Percentiles rank a stretch among this genome's conserved stretches.
phyloP scores from a whole-genome alignment of 2,113 vertebrate genomes.

The Cariama cristata region DNA sequence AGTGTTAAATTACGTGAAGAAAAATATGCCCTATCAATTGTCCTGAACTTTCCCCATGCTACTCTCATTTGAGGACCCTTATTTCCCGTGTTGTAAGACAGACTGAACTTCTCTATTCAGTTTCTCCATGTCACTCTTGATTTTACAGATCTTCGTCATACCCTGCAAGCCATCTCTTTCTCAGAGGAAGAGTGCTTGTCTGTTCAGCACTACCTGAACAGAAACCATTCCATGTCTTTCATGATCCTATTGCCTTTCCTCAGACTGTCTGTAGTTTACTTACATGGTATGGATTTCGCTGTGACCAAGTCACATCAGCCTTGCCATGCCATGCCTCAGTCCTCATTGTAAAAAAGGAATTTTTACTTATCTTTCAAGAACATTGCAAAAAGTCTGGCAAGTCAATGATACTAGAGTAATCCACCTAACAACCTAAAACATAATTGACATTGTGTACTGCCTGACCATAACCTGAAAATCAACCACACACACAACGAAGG shows the following conservation, averaged over 20 bases:
- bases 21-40: not conserved
- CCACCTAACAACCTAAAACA: too few species aligned
- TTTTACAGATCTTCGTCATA: not conserved
- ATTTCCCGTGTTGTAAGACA: not conserved
- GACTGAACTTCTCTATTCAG: not conserved
- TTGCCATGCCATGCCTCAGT: accelerated
- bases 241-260: not conserved
- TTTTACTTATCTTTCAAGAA: not conserved
- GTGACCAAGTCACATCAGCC: not conserved
- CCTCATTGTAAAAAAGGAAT: not conserved
- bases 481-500: not conserved
- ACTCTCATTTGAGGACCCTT: not conserved
- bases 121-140: not conserved
- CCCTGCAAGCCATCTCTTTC: not conserved
- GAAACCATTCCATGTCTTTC: not conserved
- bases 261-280: not conserved
- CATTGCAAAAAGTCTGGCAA: not conserved
- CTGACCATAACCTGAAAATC: not conserved
- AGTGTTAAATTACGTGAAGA: not conserved
- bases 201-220: not conserved
- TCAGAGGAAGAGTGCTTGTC: not conserved
- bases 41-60: not conserved
- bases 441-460: not conserved
- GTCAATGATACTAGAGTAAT: not conserved
- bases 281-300: not conserved